Evolutionary conservation across 2,797 vertebrate genomes (phyloP), one percentile per base, ranked within the genome.

Genomic region (Cottoperca gobio): DNA sequence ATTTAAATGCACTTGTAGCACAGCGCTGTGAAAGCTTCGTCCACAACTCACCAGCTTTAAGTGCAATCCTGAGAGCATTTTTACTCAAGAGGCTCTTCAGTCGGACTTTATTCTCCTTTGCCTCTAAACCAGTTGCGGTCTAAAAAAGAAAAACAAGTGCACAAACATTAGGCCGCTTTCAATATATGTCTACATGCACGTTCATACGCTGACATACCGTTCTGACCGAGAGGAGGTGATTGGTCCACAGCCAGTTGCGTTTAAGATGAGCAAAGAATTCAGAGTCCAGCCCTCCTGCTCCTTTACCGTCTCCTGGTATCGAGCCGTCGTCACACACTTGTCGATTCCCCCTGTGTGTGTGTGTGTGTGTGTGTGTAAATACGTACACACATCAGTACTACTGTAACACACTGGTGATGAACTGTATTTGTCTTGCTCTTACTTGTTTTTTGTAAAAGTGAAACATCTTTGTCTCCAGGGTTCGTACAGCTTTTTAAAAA

Each of bases 161-260:
- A 40, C 3, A 65, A 40, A 63, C 14, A 65, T 49, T 4, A 61
- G 2, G 23, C 5, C 35, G 33, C 17, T 46, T 52, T 35, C n/a
- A 2, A 31, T 16, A 33, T 3, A 1, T 1, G 3, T n/a, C 17
- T 45, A 10, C 13, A 28, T 8, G 6, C 14, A 49, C 8, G 16
- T 0, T 23, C 24, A 37, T 4, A 24, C 64, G n/a, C 3, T 16
- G 2, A 16, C 49, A 0, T 75, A 93, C 91, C 23, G 24, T 31
- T 70, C 73, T 90, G 57, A 35, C 55, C 21, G 49, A 39, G 1
- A 98, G 95, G 12, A 99, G 95, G 64, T 97, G 96, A 86, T 95
- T 97, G 66, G 97, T 99, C 98, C 98, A 99, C 74, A 97, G 91
- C 98, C 98, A 99, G 70, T 99, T 99, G 24, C 98, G 96, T 83